These are phyloP conservation scores for Thymelicus sylvestris DNA, from an alignment of 2,888 invertebrate species.

Conservation along the genomic window DNA sequence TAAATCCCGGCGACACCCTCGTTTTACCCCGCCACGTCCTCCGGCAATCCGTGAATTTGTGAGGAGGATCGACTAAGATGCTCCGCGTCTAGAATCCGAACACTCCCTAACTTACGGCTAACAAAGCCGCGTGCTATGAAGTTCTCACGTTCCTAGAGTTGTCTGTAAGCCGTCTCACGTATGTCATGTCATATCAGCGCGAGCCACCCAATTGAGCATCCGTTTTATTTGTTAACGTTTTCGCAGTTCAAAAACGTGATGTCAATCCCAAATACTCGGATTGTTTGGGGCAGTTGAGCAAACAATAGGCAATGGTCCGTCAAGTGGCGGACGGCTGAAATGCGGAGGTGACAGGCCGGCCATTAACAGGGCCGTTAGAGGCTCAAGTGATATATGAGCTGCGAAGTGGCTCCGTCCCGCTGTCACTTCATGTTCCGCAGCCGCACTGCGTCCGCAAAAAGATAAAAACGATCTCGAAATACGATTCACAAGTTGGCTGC, in stretches of 20 bases:
- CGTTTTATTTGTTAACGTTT: conserved; percentile 25
- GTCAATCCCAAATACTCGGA: conserved; percentile 51
- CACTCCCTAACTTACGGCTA: conserved; percentile 55
- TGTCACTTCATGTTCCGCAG: conserved; percentile 77
- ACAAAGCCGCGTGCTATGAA: conserved; percentile 32
- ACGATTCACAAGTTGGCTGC: conserved; percentile 82
- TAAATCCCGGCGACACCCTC: conserved; percentile 75
- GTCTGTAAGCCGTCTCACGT: conserved; percentile 17
- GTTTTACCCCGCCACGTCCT: conserved; percentile 65
- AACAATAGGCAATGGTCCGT: conserved; percentile 50
- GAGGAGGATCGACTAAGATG: conserved; percentile 64
- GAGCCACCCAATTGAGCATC: conserved; percentile 8
- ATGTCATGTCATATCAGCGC: conserved; percentile 21
- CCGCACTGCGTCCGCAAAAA: conserved; percentile 73
- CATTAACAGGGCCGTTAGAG: conserved; percentile 78
- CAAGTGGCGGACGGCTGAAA: conserved; percentile 61
- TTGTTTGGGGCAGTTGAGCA: conserved; percentile 30
- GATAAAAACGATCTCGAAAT: conserved; percentile 82
- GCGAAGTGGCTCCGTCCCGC: conserved; percentile 80
- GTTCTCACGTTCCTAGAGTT: conserved; percentile 18
- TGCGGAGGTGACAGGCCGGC: conserved; percentile 74
- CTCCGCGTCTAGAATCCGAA: conserved; percentile 67
- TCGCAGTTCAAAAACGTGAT: conserved; percentile 50
- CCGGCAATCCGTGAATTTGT: conserved; percentile 73
- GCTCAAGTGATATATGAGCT: conserved; percentile 81